These are phyloP conservation scores for Anolis sagrei DNA, from an alignment of 2,113 vertebrate genomes.

Conservation along the genomic window DNA sequence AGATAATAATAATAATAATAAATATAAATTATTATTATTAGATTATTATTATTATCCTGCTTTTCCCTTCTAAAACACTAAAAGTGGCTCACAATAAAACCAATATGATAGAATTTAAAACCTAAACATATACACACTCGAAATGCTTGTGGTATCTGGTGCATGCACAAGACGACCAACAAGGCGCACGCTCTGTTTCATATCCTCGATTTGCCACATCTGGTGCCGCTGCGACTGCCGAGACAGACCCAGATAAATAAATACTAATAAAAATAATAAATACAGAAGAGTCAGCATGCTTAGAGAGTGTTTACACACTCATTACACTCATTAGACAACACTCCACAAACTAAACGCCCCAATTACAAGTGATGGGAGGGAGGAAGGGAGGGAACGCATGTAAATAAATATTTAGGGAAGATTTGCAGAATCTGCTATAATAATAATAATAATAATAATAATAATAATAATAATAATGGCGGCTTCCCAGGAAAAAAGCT, in stretches of 20 bases:
- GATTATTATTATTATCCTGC: too few relatives aligned
- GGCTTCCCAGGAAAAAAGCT: conserved; percentile 40
- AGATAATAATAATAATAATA: too few relatives aligned
- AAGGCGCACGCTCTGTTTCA: background rate
- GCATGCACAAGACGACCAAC: background rate
- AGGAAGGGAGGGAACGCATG: conserved; percentile 73
- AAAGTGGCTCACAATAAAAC: too few relatives aligned
- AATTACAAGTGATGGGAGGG: conserved; percentile 73
- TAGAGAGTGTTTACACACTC: conserved; percentile 83
- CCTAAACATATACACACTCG: too few relatives aligned
- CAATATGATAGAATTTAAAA: too few relatives aligned
- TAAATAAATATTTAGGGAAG: conserved; percentile 91
- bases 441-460: conserved; percentile 66
- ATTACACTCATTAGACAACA: conserved; percentile 80
- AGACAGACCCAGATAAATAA: conserved; percentile 64
- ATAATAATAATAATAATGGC: conserved; percentile 49
- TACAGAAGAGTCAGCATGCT: conserved; percentile 68
- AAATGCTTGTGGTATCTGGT: background rate
- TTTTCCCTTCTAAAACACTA: too few relatives aligned
- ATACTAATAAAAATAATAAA: conserved; percentile 74
- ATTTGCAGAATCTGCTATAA: conserved; percentile 88
- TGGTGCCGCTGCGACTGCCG: conserved; percentile 55
- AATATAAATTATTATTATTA: too few relatives aligned
- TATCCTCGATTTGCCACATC: conserved; percentile 20
- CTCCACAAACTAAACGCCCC: conserved; percentile 70